Evolutionary conservation across 2,113 vertebrate genomes (phyloP).

Genomic region (Leucosticte australis): DNA sequence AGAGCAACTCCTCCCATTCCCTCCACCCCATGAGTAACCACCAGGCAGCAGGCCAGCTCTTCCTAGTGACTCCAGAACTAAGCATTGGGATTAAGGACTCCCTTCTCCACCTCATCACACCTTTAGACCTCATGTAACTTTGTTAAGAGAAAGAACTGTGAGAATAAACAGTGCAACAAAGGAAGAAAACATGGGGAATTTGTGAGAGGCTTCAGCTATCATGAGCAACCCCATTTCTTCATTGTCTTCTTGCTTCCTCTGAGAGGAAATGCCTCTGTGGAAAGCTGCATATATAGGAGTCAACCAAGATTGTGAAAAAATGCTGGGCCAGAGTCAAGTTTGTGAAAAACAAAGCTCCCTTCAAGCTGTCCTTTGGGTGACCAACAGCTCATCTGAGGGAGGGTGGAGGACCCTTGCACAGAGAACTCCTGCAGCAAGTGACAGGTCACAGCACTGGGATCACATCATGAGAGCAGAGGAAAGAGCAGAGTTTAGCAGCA

Average conservation of each 20-base stretch:
- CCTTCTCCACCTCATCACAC: neutral
- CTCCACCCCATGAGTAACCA: neutral
- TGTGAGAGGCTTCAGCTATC: neutral
- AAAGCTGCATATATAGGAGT: neutral
- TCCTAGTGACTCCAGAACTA: neutral
- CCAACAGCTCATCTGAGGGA: neutral
- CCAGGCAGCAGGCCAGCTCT: neutral
- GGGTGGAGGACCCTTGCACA: neutral
- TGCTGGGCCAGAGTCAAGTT: neutral
- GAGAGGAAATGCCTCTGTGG: constrained; percentile 22
- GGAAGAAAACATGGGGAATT: neutral
- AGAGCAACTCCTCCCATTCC: neutral
- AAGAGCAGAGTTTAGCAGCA: neutral
- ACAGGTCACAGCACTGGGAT: neutral
- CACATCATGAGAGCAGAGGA: neutral
- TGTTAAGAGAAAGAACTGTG: neutral
- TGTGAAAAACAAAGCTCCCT: neutral
- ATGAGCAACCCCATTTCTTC: constrained; percentile 8
- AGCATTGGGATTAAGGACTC: neutral
- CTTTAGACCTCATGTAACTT: neutral
- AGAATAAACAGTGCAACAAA: neutral
- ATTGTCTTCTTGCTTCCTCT: constrained; percentile 37
- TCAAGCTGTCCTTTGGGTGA: neutral
- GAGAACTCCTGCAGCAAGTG: neutral
- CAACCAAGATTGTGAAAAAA: neutral